Conservation (phyloP, 92 coral and sea anemone species). For the Anthopleura xanthogrammica region DNA sequence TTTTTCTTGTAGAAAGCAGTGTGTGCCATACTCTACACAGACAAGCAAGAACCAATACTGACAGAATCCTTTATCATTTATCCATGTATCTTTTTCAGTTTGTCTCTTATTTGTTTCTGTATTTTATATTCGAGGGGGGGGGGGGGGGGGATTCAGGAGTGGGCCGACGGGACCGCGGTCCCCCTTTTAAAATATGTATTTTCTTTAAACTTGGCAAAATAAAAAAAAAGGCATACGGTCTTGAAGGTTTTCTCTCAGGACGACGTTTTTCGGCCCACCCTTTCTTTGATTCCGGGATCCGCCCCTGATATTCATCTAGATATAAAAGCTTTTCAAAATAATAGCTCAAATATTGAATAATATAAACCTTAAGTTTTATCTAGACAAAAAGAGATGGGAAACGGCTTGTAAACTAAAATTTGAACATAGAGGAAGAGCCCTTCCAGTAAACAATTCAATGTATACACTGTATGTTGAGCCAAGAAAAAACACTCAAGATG, state of each 20-base stretch:
- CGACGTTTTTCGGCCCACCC: no score
- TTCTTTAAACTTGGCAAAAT: no score
- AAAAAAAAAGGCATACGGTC: no score
- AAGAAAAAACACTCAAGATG: slow-evolving; percentile 20
- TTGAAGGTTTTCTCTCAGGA: no score
- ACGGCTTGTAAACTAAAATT: slow-evolving; percentile 64
- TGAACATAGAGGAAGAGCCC: slow-evolving; percentile 42
- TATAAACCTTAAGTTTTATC: background rate
- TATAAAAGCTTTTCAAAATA: background rate
- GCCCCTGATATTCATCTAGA: no score
- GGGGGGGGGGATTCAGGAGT: no score
- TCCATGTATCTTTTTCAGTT: slow-evolving; percentile 79
- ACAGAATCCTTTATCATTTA: slow-evolving; percentile 72
- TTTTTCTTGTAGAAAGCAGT: slow-evolving; percentile 54
- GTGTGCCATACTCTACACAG: slow-evolving; percentile 54
- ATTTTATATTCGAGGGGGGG: no score
- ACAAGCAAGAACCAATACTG: slow-evolving; percentile 54
- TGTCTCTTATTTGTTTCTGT: background rate
- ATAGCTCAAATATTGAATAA: no score
- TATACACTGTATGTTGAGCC: slow-evolving; percentile 68
- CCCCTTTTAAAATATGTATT: no score
- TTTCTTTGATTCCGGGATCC: no score
- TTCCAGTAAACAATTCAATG: slow-evolving; percentile 49
- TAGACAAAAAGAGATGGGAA: slow-evolving; percentile 77
- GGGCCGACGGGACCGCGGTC: no score